phyloP scores from a whole-genome alignment of 2,113 vertebrate species.

The human (Homo sapiens) region DNA sequence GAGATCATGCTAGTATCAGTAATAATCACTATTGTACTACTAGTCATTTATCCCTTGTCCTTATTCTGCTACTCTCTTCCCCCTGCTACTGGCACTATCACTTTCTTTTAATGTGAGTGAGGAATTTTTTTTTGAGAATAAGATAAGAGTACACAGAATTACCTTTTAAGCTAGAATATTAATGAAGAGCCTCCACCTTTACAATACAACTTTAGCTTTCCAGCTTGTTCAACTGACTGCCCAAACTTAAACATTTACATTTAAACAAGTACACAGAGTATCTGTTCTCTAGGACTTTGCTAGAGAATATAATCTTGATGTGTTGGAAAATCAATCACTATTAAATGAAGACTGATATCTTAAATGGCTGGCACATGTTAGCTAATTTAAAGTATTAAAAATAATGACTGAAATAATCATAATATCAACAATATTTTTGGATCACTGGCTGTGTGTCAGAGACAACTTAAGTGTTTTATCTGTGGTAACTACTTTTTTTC shows the following conservation, averaged over 20 bases:
- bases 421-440: not conserved
- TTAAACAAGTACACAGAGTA: not conserved
- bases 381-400: not conserved
- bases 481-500: not conserved
- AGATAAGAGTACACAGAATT: not conserved
- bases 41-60: not conserved
- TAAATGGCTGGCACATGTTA: not conserved
- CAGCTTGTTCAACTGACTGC: no score
- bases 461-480: not conserved
- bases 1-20: not conserved
- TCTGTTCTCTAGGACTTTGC: not conserved
- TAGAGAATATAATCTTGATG: not conserved
- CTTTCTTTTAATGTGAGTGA: not conserved
- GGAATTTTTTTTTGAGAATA: not conserved
- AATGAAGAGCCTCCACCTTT: not conserved
- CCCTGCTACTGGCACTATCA: not conserved
- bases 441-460: not conserved
- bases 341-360: not conserved
- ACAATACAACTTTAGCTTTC: not conserved
- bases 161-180: not conserved
- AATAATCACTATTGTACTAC: not conserved
- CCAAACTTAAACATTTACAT: not conserved
- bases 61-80: not conserved
- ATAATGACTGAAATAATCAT: not conserved
- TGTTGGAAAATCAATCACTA: not conserved